Percentiles rank a stretch among this genome's conserved stretches.
Conservation (phyloP, 2,797 vertebrate species). For the Microchirus variegatus region DNA sequence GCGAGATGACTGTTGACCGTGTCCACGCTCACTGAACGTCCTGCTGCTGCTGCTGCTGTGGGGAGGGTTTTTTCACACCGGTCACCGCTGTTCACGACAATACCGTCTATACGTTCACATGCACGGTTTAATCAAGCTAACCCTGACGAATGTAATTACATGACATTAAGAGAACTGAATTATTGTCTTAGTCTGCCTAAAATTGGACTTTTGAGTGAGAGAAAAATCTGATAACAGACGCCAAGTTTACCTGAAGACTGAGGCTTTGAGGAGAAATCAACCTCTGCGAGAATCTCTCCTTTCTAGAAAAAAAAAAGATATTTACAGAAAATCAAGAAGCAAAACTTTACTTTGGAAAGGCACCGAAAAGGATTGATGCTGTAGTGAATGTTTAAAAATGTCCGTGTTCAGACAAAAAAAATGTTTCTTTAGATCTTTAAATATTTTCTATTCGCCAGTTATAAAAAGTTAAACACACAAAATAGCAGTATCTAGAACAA, state of each 20-base stretch:
- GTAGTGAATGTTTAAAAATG: too few species aligned
- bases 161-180: neutral
- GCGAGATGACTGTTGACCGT: conserved; percentile 74
- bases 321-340: neutral
- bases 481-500: too few species aligned
- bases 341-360: neutral
- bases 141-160: too few species aligned
- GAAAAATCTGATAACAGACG: neutral
- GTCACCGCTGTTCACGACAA: too few species aligned
- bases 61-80: neutral
- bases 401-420: too few species aligned
- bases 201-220: neutral
- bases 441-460: too few species aligned
- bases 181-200: too few species aligned
- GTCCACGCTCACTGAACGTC: conserved; percentile 48
- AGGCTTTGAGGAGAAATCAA: conserved; percentile 23
- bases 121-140: too few species aligned
- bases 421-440: too few species aligned
- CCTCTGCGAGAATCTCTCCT: conserved; percentile 53
- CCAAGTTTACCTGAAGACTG: conserved; percentile 54
- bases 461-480: too few species aligned
- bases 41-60: conserved; percentile 34
- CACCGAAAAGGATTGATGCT: too few species aligned
- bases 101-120: neutral
- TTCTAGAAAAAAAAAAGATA: conserved; percentile 33